Evolutionary conservation across 2,797 vertebrate genomes (phyloP).

Genomic region (Chelon labrosus): DNA sequence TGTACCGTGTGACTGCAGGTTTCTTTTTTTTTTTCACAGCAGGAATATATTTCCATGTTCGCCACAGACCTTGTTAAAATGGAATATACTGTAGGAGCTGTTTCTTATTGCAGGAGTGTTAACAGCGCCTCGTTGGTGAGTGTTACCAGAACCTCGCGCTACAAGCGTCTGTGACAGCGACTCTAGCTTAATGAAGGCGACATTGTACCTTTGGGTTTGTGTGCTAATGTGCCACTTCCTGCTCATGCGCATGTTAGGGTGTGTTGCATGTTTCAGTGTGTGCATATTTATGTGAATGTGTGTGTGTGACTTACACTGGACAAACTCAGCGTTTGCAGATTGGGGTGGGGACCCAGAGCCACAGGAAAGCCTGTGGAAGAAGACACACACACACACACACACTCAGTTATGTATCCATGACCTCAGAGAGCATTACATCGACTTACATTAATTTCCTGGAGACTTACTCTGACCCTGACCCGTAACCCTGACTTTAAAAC

Average conservation of each 20-base stretch:
- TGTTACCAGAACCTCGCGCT: conserved; percentile 22
- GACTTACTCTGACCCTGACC: no score
- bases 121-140: conserved; percentile 1
- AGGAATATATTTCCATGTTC: conserved; percentile 14
- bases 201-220: conserved; percentile 27
- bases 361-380: conserved; percentile 76
- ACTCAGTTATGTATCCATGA: conserved; percentile 8
- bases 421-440: no score
- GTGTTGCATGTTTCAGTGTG: conserved; percentile 43
- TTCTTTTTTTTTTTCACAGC: conserved; percentile 24
- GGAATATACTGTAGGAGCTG: neutral
- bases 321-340: conserved; percentile 38
- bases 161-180: conserved; percentile 5
- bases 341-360: conserved; percentile 64
- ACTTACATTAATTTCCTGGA: no score
- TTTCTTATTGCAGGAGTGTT: conserved; percentile 14
- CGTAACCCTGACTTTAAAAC: neutral
- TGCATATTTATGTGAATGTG: conserved; percentile 32
- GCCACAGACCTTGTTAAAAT: conserved; percentile 5
- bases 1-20: conserved; percentile 4
- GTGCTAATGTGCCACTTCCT: conserved; percentile 52
- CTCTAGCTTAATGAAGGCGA: conserved; percentile 35
- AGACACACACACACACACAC: conserved; percentile 38
- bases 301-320: neutral
- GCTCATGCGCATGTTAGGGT: conserved; percentile 33